Evolutionary conservation across 1,140 invertebrate genomes (phyloP).

Genomic region (Drosophila nigrodunni): DNA sequence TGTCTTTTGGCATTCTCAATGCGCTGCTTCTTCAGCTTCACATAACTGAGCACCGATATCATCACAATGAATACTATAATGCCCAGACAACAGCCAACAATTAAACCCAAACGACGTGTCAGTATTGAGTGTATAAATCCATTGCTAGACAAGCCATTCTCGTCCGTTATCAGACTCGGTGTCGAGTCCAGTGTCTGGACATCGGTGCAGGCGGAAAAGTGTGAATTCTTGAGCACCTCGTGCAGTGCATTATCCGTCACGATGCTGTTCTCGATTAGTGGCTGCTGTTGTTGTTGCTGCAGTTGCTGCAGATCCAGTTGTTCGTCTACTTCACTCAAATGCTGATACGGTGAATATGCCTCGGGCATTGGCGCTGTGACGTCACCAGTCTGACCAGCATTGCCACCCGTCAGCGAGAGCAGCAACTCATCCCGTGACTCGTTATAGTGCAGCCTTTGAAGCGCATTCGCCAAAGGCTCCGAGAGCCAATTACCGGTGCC

Average conservation of each 20-base stretch:
- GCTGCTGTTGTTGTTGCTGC: conserved; percentile 47
- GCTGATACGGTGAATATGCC: conserved; percentile 63
- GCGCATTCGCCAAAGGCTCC: conserved; percentile 84
- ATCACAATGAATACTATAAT: conserved; percentile 93
- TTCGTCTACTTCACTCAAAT: conserved; percentile 27
- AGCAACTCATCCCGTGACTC: conserved; percentile 68
- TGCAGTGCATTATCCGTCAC: conserved; percentile 86
- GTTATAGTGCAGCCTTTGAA: conserved; percentile 85
- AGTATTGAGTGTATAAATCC: conserved; percentile 89
- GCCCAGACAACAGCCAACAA: conserved; percentile 93
- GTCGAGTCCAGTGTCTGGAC: conserved; percentile 91
- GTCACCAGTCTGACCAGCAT: conserved; percentile 1
- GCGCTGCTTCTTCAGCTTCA: conserved; percentile 93
- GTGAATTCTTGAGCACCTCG: conserved; percentile 89
- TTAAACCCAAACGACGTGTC: conserved; percentile 91
- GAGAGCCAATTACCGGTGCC: conserved; percentile 90
- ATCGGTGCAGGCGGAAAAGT: conserved; percentile 90
- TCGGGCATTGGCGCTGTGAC: conserved; percentile 47
- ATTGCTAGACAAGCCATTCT: conserved; percentile 88
- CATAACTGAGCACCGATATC: conserved; percentile 92
- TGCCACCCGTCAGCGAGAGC: conserved; percentile 1
- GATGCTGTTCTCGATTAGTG: conserved; percentile 72
- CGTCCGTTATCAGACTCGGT: conserved; percentile 87
- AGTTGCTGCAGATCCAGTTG: conserved; percentile 14
- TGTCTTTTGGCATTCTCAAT: conserved; percentile 89